A percentile compares a stretch with the other conserved stretches of the same genome.
phyloP scores from a whole-genome alignment of 2,797 vertebrate species.

The Leucoraja ocellata region DNA sequence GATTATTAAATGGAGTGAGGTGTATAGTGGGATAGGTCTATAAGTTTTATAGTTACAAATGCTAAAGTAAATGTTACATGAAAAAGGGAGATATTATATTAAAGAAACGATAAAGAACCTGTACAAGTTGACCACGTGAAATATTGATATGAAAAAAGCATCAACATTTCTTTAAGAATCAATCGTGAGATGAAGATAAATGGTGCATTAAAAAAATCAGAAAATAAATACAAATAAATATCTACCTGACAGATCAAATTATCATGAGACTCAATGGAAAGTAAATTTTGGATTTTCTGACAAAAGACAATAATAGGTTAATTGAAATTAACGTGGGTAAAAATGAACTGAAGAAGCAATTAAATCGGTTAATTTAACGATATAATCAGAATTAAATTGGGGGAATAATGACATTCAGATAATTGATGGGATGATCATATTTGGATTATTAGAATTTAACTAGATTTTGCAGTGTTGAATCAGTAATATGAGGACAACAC shows the following conservation, averaged over 20 bases:
- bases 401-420: background rate
- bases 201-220: background rate
- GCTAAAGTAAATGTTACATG: background rate
- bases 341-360: background rate
- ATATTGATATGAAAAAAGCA: background rate
- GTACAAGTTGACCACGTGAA: background rate
- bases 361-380: background rate
- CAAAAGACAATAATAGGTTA: background rate
- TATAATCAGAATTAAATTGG: background rate
- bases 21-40: background rate
- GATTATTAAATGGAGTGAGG: background rate
- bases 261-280: background rate
- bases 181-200: background rate
- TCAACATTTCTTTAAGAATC: background rate
- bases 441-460: background rate
- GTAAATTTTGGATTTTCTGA: background rate
- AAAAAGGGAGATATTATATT: background rate
- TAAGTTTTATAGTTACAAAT: background rate
- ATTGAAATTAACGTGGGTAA: background rate
- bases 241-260: background rate
- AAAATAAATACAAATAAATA: background rate
- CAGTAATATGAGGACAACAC: background rate
- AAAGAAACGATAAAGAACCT: background rate
- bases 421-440: background rate
- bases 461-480: background rate